These are phyloP conservation scores for Acanthopagrus latus DNA, from an alignment of 2,797 vertebrate genomes.

Conservation along the genomic window DNA sequence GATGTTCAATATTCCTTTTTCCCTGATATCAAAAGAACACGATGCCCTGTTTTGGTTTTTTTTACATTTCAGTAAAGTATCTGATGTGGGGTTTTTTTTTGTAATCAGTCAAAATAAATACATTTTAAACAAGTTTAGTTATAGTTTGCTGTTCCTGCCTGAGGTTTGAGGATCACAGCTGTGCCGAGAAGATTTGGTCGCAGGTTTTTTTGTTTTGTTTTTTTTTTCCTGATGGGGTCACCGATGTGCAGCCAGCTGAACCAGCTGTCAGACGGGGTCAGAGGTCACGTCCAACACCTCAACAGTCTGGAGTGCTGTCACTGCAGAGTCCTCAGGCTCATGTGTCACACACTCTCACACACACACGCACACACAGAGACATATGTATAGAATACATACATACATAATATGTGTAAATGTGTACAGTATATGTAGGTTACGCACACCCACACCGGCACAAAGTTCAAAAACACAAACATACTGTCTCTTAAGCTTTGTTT, in stretches of 20 bases:
- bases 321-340: slow-evolving; percentile 17
- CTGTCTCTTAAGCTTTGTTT: slow-evolving; percentile 33
- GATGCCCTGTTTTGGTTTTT: not conserved
- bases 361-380: not conserved
- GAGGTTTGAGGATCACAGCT: slow-evolving; percentile 55
- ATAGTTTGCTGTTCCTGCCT: not conserved
- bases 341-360: not conserved
- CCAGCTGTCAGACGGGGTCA: slow-evolving; percentile 53
- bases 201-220: slow-evolving; percentile 3
- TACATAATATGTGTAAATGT: not conserved
- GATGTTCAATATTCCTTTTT: not conserved
- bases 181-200: slow-evolving; percentile 21
- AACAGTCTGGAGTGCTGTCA: not conserved
- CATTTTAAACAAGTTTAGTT: not conserved
- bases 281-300: slow-evolving; percentile 44
- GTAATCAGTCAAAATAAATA: no score
- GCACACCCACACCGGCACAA: not conserved
- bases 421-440: not conserved
- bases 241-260: slow-evolving; percentile 33
- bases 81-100: no score
- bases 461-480: slow-evolving; percentile 27
- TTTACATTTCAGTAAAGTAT: not conserved
- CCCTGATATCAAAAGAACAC: not conserved
- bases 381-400: not conserved
- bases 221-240: slow-evolving; percentile 43